Percentiles rank a stretch among this genome's conserved stretches.
Conservation (phyloP, 2,888 invertebrate genomes). For the Antitype chi region DNA sequence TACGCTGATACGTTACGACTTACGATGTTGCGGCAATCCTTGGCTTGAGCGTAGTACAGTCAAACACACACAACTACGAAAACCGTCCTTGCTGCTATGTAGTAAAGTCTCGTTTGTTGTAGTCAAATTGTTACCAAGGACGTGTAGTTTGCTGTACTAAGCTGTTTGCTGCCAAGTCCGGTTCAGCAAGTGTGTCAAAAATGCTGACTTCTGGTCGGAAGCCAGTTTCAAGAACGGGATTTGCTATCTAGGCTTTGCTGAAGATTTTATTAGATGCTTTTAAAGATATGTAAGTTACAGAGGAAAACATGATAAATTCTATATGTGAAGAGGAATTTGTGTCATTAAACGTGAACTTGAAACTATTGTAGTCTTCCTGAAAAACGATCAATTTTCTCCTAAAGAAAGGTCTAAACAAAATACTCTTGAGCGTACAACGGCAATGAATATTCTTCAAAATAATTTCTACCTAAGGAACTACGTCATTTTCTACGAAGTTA, state of each 20-base stretch:
- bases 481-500: background rate
- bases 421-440: background rate
- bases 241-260: background rate
- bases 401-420: background rate
- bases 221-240: constrained; percentile 48
- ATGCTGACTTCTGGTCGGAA: constrained; percentile 53
- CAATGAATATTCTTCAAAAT: background rate
- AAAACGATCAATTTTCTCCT: background rate
- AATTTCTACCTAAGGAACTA: background rate
- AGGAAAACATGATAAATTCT: background rate
- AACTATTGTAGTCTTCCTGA: background rate
- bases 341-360: background rate
- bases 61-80: background rate
- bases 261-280: constrained; percentile 5
- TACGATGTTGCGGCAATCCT: constrained; percentile 46
- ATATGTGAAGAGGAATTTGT: background rate
- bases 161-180: constrained; percentile 46
- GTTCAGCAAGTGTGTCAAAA: constrained; percentile 56
- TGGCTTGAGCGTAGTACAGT: constrained; percentile 35
- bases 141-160: background rate
- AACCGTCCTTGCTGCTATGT: background rate
- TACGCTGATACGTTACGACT: constrained; percentile 25
- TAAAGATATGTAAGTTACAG: background rate
- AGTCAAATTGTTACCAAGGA: background rate
- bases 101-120: background rate